Percentiles rank a stretch among this genome's conserved stretches.
Evolutionary conservation across 2,797 vertebrate species (phyloP).

Genomic region (Tragopan temminckii): DNA sequence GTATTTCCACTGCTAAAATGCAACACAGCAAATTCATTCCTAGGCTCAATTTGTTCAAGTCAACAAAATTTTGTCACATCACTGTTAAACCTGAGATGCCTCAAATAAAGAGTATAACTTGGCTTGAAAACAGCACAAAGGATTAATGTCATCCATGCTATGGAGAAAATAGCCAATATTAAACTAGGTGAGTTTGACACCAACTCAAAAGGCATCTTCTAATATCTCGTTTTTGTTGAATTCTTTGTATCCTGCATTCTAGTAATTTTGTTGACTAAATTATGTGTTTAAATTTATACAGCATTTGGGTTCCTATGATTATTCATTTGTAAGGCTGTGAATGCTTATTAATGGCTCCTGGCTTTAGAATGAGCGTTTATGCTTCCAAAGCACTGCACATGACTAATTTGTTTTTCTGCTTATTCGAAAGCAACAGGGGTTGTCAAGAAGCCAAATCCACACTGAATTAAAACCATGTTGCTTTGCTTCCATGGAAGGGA

Average conservation of each 20-base stretch:
- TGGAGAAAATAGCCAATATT: background rate
- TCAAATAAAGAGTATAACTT: background rate
- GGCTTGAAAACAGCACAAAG: background rate
- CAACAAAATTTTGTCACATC: background rate
- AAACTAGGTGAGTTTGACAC: background rate
- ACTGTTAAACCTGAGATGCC: background rate
- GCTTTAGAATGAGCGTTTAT: background rate
- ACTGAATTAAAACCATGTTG: background rate
- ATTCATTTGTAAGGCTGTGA: background rate
- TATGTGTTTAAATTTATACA: background rate
- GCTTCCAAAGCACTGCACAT: conserved; percentile 5
- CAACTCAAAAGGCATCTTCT: background rate
- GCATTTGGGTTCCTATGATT: background rate
- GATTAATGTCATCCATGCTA: background rate
- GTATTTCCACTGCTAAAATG: background rate
- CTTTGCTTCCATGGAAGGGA: background rate
- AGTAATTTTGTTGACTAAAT: background rate
- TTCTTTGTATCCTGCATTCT: background rate
- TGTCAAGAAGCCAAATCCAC: conserved; percentile 17
- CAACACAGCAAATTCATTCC: background rate
- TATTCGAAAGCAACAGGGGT: conserved; percentile 39
- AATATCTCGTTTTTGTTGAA: no score
- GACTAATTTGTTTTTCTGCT: conserved; percentile 41
- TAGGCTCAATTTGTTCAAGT: background rate
- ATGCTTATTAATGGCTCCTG: conserved; percentile 32